phyloP scores from a whole-genome alignment of 2,113 vertebrate species.

The Neotoma lepida region DNA sequence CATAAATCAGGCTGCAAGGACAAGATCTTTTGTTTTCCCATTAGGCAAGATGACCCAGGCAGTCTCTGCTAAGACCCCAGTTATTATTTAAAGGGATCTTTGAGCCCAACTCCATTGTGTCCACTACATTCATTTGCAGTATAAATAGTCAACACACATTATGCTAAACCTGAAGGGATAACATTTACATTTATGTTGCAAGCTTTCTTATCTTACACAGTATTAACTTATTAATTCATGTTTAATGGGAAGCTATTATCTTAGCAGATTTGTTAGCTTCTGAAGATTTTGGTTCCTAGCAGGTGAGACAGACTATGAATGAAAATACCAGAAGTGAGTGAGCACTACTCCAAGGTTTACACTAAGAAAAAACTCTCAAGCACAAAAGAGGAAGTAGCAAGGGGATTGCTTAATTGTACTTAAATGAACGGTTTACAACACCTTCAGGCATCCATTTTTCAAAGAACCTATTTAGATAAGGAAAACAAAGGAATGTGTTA shows the following conservation, averaged over 20 bases:
- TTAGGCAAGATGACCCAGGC: not conserved
- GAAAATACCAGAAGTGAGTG: not conserved
- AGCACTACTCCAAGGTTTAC: slow-evolving; percentile 18
- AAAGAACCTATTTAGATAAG: slow-evolving; percentile 51
- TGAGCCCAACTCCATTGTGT: not conserved
- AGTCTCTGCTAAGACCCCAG: not conserved
- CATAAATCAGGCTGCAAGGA: not conserved
- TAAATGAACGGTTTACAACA: slow-evolving; percentile 43
- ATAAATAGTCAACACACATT: not conserved
- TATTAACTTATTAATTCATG: not conserved
- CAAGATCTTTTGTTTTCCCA: not conserved
- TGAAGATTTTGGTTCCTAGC: not conserved
- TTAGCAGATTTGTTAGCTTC: not conserved
- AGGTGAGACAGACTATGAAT: not conserved
- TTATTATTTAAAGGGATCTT: not conserved
- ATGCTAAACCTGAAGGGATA: not conserved
- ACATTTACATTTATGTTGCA: not conserved
- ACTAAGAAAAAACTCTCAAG: not conserved
- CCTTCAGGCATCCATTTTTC: slow-evolving; percentile 47
- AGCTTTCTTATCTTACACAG: not conserved
- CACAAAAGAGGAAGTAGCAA: not conserved
- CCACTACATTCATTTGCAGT: not conserved
- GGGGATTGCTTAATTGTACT: slow-evolving; percentile 42
- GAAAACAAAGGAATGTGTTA: not conserved
- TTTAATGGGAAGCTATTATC: not conserved